Evolutionary conservation across 2,888 invertebrate genomes (phyloP).

Genomic region (Drosophila atroscutellata): DNA sequence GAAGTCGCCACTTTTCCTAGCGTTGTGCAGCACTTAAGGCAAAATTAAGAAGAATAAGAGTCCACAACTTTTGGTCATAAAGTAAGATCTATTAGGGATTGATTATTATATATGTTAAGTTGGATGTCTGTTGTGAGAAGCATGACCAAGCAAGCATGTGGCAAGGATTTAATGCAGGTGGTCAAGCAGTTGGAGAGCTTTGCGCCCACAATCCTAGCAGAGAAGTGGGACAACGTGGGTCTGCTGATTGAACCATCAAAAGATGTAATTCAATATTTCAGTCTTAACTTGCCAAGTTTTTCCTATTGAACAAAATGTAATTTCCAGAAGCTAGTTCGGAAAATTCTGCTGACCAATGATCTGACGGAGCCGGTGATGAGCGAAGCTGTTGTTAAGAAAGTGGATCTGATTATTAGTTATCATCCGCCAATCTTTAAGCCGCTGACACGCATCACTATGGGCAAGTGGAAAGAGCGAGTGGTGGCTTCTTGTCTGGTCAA

Average conservation of each 20-base stretch:
- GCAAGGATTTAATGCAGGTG: constrained; percentile 82
- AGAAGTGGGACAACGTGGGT: constrained; percentile 98
- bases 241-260: constrained; percentile 92
- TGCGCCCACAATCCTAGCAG: constrained; percentile 90
- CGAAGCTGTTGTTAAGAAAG: constrained; percentile 90
- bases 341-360: constrained; percentile 95
- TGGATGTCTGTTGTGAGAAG: constrained; percentile 34
- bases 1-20: background rate
- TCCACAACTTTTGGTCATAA: background rate
- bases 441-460: constrained; percentile 92
- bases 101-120: constrained; percentile 35
- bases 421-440: constrained; percentile 98
- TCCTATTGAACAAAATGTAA: background rate
- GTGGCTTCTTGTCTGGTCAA: constrained; percentile 92
- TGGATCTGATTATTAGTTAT: constrained; percentile 94
- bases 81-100: background rate
- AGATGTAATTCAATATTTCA: constrained; percentile 46
- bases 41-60: background rate
- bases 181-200: constrained; percentile 88
- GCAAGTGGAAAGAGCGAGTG: constrained; percentile 93
- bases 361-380: constrained; percentile 94
- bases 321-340: constrained; percentile 86
- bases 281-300: background rate
- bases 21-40: constrained; percentile 22
- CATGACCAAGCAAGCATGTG: constrained; percentile 48